A percentile compares a stretch with the other conserved stretches of the same genome.
Evolutionary conservation across 2,113 vertebrate species (phyloP).

Genomic region (Polypterus bichir): DNA sequence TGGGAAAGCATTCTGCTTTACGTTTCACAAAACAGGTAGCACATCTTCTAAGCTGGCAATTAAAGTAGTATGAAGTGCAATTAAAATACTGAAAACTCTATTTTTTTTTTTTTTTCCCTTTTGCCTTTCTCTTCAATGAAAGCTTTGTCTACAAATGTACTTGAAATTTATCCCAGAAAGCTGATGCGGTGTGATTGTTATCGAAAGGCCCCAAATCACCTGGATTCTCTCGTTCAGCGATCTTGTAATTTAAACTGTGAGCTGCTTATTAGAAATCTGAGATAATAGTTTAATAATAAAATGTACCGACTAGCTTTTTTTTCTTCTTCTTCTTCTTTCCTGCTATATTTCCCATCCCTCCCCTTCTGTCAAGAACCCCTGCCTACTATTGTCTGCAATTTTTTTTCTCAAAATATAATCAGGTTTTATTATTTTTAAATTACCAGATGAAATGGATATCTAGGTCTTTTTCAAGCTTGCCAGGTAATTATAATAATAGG

Average conservation of each 20-base stretch:
- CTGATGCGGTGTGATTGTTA: slow-evolving; percentile 55
- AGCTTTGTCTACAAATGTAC: slow-evolving; percentile 60
- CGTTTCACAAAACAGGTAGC: not conserved
- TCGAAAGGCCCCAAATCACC: slow-evolving; percentile 47
- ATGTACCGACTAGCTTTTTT: slow-evolving; percentile 10
- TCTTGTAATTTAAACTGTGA: slow-evolving; percentile 62
- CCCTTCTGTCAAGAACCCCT: slow-evolving; percentile 18
- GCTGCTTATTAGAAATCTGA: slow-evolving; percentile 60
- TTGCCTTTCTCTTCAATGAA: slow-evolving; percentile 51
- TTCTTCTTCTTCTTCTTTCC: slow-evolving; percentile 1
- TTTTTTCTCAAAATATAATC: not conserved
- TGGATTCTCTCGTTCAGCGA: slow-evolving; percentile 45
- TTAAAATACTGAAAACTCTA: slow-evolving; percentile 50
- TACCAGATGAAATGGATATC: slow-evolving; percentile 31
- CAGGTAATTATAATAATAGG: slow-evolving; percentile 30
- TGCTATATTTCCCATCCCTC: slow-evolving; percentile 12
- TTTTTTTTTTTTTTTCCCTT: slow-evolving; percentile 26
- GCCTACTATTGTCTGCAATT: slow-evolving; percentile 15
- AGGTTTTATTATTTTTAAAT: slow-evolving; percentile 22
- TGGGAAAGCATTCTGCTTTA: too few relatives aligned
- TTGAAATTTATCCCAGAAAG: slow-evolving; percentile 62
- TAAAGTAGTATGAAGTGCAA: slow-evolving; percentile 24
- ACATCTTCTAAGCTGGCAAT: not conserved
- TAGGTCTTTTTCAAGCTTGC: slow-evolving; percentile 31
- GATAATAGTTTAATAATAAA: slow-evolving; percentile 47